A percentile compares a stretch with the other conserved stretches of the same genome.
Conservation (phyloP, 2,797 vertebrate genomes). For the Danio tinwini region DNA sequence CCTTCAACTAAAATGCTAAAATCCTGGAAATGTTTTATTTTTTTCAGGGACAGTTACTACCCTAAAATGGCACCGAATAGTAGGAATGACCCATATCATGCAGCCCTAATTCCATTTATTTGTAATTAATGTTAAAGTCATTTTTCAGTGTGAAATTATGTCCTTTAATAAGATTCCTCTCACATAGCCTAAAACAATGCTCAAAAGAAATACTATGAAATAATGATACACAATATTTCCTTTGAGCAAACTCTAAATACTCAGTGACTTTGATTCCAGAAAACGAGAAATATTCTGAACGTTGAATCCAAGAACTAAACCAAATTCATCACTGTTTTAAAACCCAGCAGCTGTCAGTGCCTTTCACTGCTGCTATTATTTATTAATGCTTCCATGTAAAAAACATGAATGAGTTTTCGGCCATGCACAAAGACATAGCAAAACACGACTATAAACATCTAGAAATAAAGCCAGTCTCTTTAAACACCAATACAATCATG, state of each 20-base stretch:
- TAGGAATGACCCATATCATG: no score
- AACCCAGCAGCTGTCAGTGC: slow-evolving; percentile 26
- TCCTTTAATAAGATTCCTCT: neutral
- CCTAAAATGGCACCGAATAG: no score
- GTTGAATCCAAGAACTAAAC: neutral
- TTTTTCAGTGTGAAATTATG: no score
- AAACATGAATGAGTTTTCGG: slow-evolving; percentile 44
- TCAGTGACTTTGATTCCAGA: neutral
- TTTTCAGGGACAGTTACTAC: no score
- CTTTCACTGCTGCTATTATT: slow-evolving; percentile 41
- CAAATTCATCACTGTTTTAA: slow-evolving; percentile 13
- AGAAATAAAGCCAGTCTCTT: neutral
- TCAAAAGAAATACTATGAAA: neutral
- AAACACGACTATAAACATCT: neutral
- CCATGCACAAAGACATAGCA: neutral
- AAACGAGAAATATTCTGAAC: neutral
- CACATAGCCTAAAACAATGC: neutral
- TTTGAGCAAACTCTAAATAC: neutral
- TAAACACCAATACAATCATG: neutral
- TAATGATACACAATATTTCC: neutral
- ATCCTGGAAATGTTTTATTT: no score
- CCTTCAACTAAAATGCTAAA: no score
- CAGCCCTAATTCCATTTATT: neutral
- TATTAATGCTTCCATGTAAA: slow-evolving; percentile 47
- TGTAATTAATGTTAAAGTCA: no score